Base-by-base conservation (phyloP, 2,113 vertebrate species). In the Chroicocephalus ridibundus region DNA sequence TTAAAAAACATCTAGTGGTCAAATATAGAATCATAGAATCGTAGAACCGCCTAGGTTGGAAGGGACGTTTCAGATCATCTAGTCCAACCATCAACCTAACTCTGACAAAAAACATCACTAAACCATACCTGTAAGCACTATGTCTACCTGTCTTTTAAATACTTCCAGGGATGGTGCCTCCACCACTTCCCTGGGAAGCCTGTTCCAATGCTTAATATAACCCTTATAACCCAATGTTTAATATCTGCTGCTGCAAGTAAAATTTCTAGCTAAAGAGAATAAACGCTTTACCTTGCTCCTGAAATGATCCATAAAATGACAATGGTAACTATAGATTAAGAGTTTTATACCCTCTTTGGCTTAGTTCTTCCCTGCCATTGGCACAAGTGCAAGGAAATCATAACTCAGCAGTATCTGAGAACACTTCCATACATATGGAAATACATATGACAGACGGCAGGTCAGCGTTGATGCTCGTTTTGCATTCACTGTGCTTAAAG, bases 381-480 rank as follows among this genome's bases (percentile, higher is more conserved):
- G 25, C 71, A 79, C 17, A 25, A 69, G 21, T 6, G 16, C 9
- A 78, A 36, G 58, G 42, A 83, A 91, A 55, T 42, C 1, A 19
- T 8, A n/a, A 69, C 25, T 65, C 34, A 17, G 20, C 6, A 22
- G 17, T 18, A 42, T 13, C 61, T 51, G 76, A 47, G 25, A 64
- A 75, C 9, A 13, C 2, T 55, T 46, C 49, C 14, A 27, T 38
- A 29, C 3, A 4, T 42, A 36, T 17, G 24, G 58, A 88, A 77
- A 76, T 32, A 4, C 1, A 8, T 1, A 15, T 6, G 31, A 61
- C 19, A 42, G 57, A 32, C 6, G 3, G 21, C 20, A 62, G 38
- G n/a, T n/a, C 18, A 44, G 20, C 4, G 0, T 31, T 32, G 9
- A 31, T 9, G 16, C 2, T 83, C 1, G 1, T 42, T 75, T 74